phyloP scores from a whole-genome alignment of 2,888 invertebrate genomes.

The Dexiosoma caninum region DNA sequence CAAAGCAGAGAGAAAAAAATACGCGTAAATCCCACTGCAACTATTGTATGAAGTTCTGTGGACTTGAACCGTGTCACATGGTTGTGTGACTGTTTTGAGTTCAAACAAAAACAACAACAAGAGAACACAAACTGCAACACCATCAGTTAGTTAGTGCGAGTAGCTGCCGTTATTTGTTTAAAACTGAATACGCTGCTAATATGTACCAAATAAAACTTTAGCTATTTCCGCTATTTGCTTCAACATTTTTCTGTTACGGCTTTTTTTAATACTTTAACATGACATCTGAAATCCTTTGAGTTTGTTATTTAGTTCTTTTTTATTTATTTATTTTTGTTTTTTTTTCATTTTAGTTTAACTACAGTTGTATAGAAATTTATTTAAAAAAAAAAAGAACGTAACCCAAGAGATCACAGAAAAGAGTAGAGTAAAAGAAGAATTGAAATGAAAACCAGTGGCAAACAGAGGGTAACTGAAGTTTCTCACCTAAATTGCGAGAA shows the following conservation, averaged over 20 bases:
- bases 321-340: too few relatives aligned
- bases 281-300: conserved; percentile 60
- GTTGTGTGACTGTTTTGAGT: conserved; percentile 43
- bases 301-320: too few relatives aligned
- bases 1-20: conserved; percentile 1
- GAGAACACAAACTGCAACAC: conserved; percentile 20
- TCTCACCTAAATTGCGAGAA: conserved; percentile 57
- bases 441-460: neutral
- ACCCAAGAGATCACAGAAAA: conserved; percentile 42
- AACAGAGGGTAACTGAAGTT: conserved; percentile 47
- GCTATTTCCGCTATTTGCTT: conserved; percentile 60
- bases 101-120: conserved; percentile 27
- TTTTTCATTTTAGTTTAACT: conserved; percentile 35
- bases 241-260: conserved; percentile 1
- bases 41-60: conserved; percentile 35
- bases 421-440: neutral
- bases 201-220: conserved; percentile 56
- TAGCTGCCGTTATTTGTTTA: conserved; percentile 50
- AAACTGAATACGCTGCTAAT: conserved; percentile 56
- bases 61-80: conserved; percentile 51
- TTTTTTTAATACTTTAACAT: conserved; percentile 55
- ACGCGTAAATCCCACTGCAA: conserved; percentile 48
- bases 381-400: neutral
- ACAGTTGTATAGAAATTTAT: conserved; percentile 37
- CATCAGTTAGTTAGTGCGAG: conserved; percentile 15